Base-by-base conservation (phyloP, 2,797 vertebrate species). In the Cyclura pinguis region DNA sequence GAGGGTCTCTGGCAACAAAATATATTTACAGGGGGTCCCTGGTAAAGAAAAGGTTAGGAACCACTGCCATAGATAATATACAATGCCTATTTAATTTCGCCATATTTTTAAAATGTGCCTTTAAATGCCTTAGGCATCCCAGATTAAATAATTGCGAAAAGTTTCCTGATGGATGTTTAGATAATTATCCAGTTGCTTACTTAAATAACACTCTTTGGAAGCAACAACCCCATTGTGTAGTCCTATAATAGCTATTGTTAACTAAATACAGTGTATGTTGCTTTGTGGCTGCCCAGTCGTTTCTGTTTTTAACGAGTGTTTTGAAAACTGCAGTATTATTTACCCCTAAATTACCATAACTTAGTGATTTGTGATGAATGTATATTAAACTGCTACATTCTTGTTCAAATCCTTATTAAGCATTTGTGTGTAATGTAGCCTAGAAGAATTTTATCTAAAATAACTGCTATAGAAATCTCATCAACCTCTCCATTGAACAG, bases 151-250 rank as follows among this genome's bases (percentile, higher is more conserved):
- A 93, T 89, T 92, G 87, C 78, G 67, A 88, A 93, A 94, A 94
- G 88, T 83, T 91, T 94, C 85, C 84, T 92, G 92, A 86, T 92
- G 94, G 93, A 93, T 96, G 91, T 92, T 86, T 84, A 52, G 74
- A 64, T 95, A 95, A 96, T 96, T 96, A 94, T 91, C 89, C 80
- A 87, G 64, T 92, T 95, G 91, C 92, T 95, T 95, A 91, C 89
- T 96, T 94, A 96, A 97, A 95, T 95, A 95, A 90, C 72, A 88
- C 78, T 78, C 90, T 95, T 93, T 92, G 92, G 88, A 89, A 94
- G 80, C 84, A 92, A 62, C 84, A 92, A 57, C 90, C 87, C 74
- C 80, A 89, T 88, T 91, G 73, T 87, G 92, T 1, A 73, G 93
- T 89, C 93, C 69, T 94, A 4, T 84, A 93, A 91, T 91, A 93